A percentile compares a stretch with the other conserved stretches of the same genome.
Evolutionary conservation across 2,888 invertebrate genomes (phyloP).

Genomic region (Cylloceria caligata): DNA sequence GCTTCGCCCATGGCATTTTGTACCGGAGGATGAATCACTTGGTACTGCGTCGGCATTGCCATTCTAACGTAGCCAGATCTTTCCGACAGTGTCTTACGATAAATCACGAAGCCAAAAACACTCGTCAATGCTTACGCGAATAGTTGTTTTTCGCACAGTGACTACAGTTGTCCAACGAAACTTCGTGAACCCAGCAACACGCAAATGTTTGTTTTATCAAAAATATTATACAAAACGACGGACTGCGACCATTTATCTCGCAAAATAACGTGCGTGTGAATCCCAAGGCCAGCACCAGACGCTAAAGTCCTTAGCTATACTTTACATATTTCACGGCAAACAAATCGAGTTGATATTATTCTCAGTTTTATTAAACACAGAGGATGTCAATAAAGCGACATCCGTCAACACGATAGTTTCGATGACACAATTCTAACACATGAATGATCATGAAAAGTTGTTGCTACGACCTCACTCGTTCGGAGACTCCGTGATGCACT

Average conservation of each 20-base stretch:
- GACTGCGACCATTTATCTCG: neutral
- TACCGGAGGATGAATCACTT: conserved; percentile 68
- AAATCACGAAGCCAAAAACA: neutral
- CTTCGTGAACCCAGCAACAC: neutral
- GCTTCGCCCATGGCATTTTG: conserved; percentile 80
- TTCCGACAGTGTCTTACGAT: neutral
- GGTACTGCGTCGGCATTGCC: conserved; percentile 71
- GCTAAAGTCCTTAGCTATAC: conserved; percentile 52
- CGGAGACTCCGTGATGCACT: neutral
- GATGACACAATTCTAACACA: neutral
- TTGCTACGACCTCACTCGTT: neutral
- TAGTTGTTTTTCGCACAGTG: neutral
- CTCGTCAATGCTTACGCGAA: neutral
- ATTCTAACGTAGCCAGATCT: conserved; percentile 40
- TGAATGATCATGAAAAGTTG: neutral
- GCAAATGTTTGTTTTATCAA: neutral
- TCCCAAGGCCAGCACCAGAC: conserved; percentile 41
- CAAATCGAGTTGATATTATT: neutral
- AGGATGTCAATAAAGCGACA: neutral
- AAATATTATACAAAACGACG: neutral
- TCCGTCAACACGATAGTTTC: neutral
- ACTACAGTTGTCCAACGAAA: neutral
- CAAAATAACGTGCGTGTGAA: neutral
- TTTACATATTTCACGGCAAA: neutral
- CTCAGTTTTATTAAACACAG: neutral